Conservation (phyloP, 2,113 vertebrate genomes). For the Oxyura jamaicensis region DNA sequence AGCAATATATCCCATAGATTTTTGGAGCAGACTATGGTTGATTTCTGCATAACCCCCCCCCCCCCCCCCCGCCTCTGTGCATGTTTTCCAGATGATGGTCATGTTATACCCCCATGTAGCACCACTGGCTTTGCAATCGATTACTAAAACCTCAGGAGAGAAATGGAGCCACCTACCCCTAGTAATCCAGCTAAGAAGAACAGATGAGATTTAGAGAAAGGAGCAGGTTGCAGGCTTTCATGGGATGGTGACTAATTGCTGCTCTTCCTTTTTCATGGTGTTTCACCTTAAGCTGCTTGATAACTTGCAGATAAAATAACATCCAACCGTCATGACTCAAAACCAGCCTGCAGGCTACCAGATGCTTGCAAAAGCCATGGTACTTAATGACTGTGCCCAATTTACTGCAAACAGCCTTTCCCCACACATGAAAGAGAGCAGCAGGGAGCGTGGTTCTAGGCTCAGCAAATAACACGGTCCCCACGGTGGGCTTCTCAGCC, state of each 20-base stretch:
- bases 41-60: conserved; percentile 8
- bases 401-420: not conserved
- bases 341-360: not conserved
- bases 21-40: not conserved
- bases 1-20: conserved; percentile 7
- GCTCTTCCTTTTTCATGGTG: not conserved
- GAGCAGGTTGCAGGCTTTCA: not conserved
- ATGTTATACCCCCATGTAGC: not conserved
- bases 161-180: not conserved
- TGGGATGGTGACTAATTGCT: not conserved
- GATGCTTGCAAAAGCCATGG: not conserved
- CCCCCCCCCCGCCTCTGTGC: not conserved
- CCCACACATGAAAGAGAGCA: not conserved
- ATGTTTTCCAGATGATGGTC: not conserved
- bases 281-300: not conserved
- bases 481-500: not conserved
- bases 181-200: not conserved
- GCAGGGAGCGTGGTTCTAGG: not conserved
- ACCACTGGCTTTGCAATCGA: not conserved
- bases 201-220: not conserved
- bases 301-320: conserved; percentile 8
- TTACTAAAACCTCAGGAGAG: not conserved
- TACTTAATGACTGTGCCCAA: not conserved
- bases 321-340: not conserved
- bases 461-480: not conserved